These are phyloP conservation scores for Murina feae DNA, from an alignment of 2,113 vertebrate species.

Conservation along the genomic window DNA sequence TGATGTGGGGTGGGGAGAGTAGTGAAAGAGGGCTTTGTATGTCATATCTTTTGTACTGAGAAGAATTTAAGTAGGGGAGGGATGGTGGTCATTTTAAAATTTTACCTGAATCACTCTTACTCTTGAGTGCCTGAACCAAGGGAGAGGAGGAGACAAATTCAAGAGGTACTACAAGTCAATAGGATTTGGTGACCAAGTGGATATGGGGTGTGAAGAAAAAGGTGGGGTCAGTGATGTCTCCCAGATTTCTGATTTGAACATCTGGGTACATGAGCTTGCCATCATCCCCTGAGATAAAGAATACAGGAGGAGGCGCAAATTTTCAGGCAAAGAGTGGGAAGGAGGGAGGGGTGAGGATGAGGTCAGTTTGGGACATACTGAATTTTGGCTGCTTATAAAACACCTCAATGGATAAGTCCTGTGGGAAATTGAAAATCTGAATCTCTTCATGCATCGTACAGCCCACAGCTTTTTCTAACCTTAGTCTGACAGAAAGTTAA, in stretches of 20 bases:
- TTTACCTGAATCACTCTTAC: neutral
- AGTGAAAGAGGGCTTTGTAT: neutral
- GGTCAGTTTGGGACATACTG: neutral
- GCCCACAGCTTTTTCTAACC: neutral
- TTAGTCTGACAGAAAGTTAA: neutral
- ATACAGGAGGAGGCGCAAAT: neutral
- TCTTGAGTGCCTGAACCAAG: neutral
- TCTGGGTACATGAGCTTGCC: neutral
- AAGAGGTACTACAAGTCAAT: neutral
- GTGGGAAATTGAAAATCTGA: neutral
- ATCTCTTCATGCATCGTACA: neutral
- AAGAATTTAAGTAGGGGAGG: neutral
- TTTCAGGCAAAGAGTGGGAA: neutral
- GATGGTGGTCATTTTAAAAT: neutral
- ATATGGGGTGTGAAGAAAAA: neutral
- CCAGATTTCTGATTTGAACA: neutral
- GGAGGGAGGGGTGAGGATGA: neutral
- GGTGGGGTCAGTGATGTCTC: neutral
- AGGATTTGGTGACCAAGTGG: neutral
- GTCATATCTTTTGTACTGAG: neutral
- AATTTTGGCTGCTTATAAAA: neutral
- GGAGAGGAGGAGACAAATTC: neutral
- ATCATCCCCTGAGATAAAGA: neutral
- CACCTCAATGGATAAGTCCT: neutral
- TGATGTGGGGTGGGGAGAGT: neutral